A percentile compares a stretch with the other conserved stretches of the same genome.
These are phyloP conservation scores for Fragum fragum DNA, from an alignment of 2,888 invertebrate species.

Conservation along the genomic window DNA sequence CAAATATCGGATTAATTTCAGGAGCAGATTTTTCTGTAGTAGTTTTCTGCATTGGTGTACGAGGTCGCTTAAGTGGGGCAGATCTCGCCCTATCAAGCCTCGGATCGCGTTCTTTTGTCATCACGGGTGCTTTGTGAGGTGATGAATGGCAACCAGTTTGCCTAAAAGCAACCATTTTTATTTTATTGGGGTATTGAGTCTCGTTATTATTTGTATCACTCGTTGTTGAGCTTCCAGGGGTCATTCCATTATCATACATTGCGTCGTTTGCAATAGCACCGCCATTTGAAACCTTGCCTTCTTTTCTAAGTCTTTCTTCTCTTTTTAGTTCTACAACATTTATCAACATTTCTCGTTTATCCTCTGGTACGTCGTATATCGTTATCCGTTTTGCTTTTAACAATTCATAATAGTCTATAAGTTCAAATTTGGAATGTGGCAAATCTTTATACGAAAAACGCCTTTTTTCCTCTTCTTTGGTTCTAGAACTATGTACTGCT, in stretches of 20 bases:
- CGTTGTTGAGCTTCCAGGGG: slow-evolving; percentile 34
- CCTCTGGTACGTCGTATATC: slow-evolving; percentile 63
- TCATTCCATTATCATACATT: slow-evolving; percentile 64
- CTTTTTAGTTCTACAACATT: slow-evolving; percentile 62
- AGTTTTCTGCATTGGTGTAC: slow-evolving; percentile 63
- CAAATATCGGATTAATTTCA: slow-evolving; percentile 63
- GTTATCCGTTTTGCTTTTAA: slow-evolving; percentile 69
- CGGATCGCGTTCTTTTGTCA: slow-evolving; percentile 48
- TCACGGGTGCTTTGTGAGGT: slow-evolving; percentile 25
- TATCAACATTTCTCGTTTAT: slow-evolving; percentile 64
- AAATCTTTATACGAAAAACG: slow-evolving; percentile 53
- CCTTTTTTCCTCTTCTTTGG: slow-evolving; percentile 38
- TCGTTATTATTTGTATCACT: slow-evolving; percentile 30
- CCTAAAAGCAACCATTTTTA: slow-evolving; percentile 64
- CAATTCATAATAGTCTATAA: slow-evolving; percentile 75
- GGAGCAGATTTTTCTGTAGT: slow-evolving; percentile 54
- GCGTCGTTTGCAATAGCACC: slow-evolving; percentile 57
- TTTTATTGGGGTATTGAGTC: slow-evolving; percentile 15
- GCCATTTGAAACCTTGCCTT: slow-evolving; percentile 31
- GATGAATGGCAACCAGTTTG: slow-evolving; percentile 35
- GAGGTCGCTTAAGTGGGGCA: slow-evolving; percentile 62
- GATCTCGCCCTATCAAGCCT: slow-evolving; percentile 59
- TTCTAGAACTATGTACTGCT: slow-evolving; percentile 52
- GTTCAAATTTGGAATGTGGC: slow-evolving; percentile 68
- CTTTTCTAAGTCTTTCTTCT: slow-evolving; percentile 53